Evolutionary conservation across 2,888 invertebrate species (phyloP).

Genomic region (Alloplasta piceator): DNA sequence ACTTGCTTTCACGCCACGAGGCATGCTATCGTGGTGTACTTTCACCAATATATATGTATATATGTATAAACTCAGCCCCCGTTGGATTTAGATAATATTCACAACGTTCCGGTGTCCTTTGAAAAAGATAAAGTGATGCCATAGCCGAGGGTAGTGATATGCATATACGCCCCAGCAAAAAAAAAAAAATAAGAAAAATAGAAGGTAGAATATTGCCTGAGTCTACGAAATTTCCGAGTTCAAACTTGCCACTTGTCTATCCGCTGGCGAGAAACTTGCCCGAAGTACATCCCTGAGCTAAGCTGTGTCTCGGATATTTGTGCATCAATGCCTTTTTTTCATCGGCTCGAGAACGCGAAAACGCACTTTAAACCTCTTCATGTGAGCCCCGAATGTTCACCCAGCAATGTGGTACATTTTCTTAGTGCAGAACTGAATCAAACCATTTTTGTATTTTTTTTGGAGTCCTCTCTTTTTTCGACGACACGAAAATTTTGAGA

Average conservation of each 20-base stretch:
- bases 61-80: conserved; percentile 5
- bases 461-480: too few relatives aligned
- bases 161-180: neutral
- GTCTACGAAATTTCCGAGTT: conserved; percentile 41
- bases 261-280: conserved; percentile 43
- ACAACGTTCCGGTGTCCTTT: conserved; percentile 32
- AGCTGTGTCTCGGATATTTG: neutral
- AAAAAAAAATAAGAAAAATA: conserved; percentile 4
- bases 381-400: too few relatives aligned
- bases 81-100: conserved; percentile 57
- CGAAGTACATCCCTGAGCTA: conserved; percentile 1
- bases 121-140: conserved; percentile 16
- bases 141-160: conserved; percentile 22
- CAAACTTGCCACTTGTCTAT: conserved; percentile 46
- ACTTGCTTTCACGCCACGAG: conserved; percentile 40
- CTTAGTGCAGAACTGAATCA: too few relatives aligned
- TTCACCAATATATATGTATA: conserved; percentile 1
- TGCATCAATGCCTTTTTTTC: conserved; percentile 2
- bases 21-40: conserved; percentile 15
- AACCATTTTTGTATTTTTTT: too few relatives aligned
- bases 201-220: conserved; percentile 27
- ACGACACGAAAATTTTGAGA: too few relatives aligned
- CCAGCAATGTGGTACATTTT: too few relatives aligned
- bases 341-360: conserved; percentile 28
- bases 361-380: conserved; percentile 36